These are phyloP conservation scores for Gallinago nigripennis DNA, from an alignment of 2,797 vertebrate species.

Conservation along the genomic window DNA sequence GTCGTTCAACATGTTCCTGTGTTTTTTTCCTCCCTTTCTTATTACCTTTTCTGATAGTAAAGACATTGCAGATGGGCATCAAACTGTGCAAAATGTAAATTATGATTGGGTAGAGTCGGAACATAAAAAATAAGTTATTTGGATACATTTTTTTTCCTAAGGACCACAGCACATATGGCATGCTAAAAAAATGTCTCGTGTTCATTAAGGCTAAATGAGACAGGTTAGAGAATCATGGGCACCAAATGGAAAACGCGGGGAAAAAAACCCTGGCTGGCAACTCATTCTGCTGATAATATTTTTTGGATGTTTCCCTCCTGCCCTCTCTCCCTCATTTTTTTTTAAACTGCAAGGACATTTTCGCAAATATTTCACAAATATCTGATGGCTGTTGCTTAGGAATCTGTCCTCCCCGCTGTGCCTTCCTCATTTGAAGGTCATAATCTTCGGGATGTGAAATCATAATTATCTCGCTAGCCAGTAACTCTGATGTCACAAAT, in stretches of 20 bases:
- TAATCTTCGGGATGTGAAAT: slow-evolving; percentile 66
- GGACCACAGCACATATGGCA: slow-evolving; percentile 63
- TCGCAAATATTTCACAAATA: slow-evolving; percentile 62
- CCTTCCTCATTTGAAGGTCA: slow-evolving; percentile 65
- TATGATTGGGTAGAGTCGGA: slow-evolving; percentile 44
- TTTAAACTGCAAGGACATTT: slow-evolving; percentile 59
- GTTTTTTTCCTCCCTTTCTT: background rate
- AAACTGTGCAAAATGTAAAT: slow-evolving; percentile 68
- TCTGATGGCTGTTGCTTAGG: slow-evolving; percentile 52
- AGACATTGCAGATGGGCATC: slow-evolving; percentile 59
- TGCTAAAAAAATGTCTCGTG: slow-evolving; percentile 46
- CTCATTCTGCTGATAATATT: slow-evolving; percentile 58
- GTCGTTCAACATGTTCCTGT: background rate
- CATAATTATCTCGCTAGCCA: slow-evolving; percentile 60
- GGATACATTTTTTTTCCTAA: slow-evolving; percentile 20
- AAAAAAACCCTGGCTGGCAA: slow-evolving; percentile 50
- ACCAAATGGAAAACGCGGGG: slow-evolving; percentile 46
- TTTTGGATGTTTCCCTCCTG: slow-evolving; percentile 65
- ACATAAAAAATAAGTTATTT: slow-evolving; percentile 55
- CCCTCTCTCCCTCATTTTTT: slow-evolving; percentile 32
- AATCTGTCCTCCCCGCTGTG: slow-evolving; percentile 61
- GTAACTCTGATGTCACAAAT: slow-evolving; percentile 68
- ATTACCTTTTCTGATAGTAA: slow-evolving; percentile 58
- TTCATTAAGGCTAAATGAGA: slow-evolving; percentile 69
- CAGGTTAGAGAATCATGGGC: slow-evolving; percentile 62